Conservation (phyloP, 1,140 invertebrate species). For the Physella acuta region DNA sequence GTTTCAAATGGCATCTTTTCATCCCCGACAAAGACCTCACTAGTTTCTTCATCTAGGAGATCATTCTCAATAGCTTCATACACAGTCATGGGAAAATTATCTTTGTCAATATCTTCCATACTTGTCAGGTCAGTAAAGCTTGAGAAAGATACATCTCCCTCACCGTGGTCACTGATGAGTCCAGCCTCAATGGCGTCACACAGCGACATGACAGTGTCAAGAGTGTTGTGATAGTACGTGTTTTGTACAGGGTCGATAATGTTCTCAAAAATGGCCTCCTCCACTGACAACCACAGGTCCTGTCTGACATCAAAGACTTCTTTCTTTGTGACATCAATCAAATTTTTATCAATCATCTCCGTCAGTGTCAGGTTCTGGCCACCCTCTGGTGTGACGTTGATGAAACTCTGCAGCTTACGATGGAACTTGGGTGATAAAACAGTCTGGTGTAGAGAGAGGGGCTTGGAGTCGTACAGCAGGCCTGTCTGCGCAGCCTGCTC, state of each 20-base stretch:
- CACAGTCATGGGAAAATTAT: conserved; percentile 24
- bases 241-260: conserved; percentile 35
- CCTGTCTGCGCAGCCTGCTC: conserved; percentile 41
- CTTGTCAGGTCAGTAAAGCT: background rate
- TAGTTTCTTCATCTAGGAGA: conserved; percentile 44
- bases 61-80: conserved; percentile 41
- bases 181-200: conserved; percentile 74
- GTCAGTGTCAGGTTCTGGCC: conserved; percentile 28
- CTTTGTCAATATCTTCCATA: background rate
- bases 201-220: conserved; percentile 60
- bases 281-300: conserved; percentile 75
- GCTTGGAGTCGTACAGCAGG: conserved; percentile 36
- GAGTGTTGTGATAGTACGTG: conserved; percentile 29
- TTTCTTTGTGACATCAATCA: conserved; percentile 27
- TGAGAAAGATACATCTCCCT: conserved; percentile 21
- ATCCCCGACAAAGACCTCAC: conserved; percentile 49
- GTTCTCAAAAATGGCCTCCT: conserved; percentile 71
- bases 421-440: conserved; percentile 29
- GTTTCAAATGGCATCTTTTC: conserved; percentile 27
- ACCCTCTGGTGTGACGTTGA: conserved; percentile 19
- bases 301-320: conserved; percentile 67
- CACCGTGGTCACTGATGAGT: conserved; percentile 71
- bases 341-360: conserved; percentile 31
- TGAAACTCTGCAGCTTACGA: conserved; percentile 25
- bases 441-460: conserved; percentile 28